Base-by-base conservation (phyloP, 2,113 vertebrate species). In the Hyperoodon ampullatus region DNA sequence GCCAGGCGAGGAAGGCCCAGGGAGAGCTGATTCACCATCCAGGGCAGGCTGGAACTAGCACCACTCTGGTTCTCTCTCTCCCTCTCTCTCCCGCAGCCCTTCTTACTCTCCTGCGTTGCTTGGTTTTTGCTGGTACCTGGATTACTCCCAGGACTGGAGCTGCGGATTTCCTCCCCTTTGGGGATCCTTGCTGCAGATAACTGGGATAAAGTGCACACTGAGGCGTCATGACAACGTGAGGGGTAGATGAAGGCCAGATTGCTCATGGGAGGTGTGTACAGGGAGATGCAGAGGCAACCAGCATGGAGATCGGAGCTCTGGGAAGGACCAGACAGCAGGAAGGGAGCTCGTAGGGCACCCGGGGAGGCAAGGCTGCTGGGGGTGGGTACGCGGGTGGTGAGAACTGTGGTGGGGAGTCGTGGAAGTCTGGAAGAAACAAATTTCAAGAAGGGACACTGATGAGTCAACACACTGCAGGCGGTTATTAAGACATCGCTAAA, bases 301-400 rank as follows among this genome's bases (percentile, higher is more conserved):
- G 55, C 44, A 0, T 53, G 50, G 14, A 53, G 58, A 8, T 60
- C 1, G 44, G 66, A 26, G 24, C 61, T 70, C 75, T 30, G 39
- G 53, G 35, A 28, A 71, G 21, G 58, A 9, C 39, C 5, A 8
- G 58, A 21, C 6, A 1, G 53, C 35, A 89, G 71, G 71, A 39
- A 60, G 7, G 0, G 18, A 88, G 78, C 24, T 26, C 11, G 9
- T 4, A 8, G 28, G 58, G n/a, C 7, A 3, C 24, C 4, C 3
- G 0, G 26, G 70, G 63, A 53, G 68, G 50, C 53, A 33, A 26
- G 63, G 58, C 3, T 6, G 5, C 61, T 28, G 35, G 35, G 50
- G n/a, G 0, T 0, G 0, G 8, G 55, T 5, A 50, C 4, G 6
- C 1, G 2, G 28, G 24, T 19, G 24, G 5, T 21, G 44, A 58